Base-by-base conservation (phyloP, 2,113 vertebrate species). In the Eolophus roseicapilla region DNA sequence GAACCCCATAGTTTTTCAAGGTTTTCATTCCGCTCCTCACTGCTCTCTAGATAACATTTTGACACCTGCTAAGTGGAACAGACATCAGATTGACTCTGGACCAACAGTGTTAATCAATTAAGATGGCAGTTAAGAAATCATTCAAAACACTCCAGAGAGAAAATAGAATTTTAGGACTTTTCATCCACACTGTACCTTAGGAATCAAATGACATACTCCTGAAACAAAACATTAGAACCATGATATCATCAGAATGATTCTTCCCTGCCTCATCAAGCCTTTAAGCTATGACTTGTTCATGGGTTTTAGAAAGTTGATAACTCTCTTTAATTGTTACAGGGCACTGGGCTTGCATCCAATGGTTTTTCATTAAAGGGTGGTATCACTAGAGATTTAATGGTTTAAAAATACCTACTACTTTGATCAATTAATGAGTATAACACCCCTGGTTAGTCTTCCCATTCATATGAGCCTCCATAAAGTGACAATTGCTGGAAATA, bases 1-100 rank as follows among this genome's bases (percentile, higher is more conserved):
- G 4, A 77, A 27, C 9, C 10, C 21, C 19, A 33, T 0, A 67
- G 20, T 11, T 67, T 96, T 83, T 85, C 0, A 29, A 71, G 43
- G 39, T 62, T 44, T 20, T 55, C 3, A 0, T 0, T 10, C 24
- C 3, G 0, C 35, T 71, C 52, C 18, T 77, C 12, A 7, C 21
- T 47, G 23, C 29, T 88, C 29, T 71, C 43, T 39, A 92, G 73
- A 25, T 21, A 67, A 90, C 12, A 53, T 62, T 80, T 52, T 65
- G 59, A 77, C 37, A 59, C 28, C 28, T 77, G 23, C 46, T 83
- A 55, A 71, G 27, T 7, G 13, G 33, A 83, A 81, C 17, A 62
- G 69, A n/a, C 24, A 59, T 27, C 68, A 75, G 47, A 77, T 0
- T 70, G 82, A 70, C 83, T 37, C 43, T 71, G 55, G 8, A 75